Evolutionary conservation across 2,797 vertebrate genomes (phyloP).

Genomic region (Salmo trutta): DNA sequence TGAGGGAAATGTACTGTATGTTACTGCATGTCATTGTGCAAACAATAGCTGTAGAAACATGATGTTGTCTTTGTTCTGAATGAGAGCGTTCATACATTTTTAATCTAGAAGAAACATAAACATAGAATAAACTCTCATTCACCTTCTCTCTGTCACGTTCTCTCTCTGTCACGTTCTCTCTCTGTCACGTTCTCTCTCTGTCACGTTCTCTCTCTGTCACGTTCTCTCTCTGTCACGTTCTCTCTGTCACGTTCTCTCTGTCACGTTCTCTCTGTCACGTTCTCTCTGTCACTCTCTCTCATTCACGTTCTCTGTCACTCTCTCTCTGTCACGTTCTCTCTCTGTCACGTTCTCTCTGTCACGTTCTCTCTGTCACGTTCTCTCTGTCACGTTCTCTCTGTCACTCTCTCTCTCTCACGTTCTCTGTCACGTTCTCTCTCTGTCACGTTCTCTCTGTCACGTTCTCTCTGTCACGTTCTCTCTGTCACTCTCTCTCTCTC

Average conservation of each 20-base stretch:
- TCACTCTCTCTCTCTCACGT: too few species aligned
- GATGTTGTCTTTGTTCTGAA: conserved; percentile 9
- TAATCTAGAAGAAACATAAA: not conserved
- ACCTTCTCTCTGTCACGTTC: not conserved
- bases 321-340: too few species aligned
- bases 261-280: conserved; percentile 1
- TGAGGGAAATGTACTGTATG: conserved; percentile 1
- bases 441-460: not conserved
- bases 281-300: too few species aligned
- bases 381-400: too few species aligned
- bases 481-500: not conserved
- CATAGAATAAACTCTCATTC: not conserved
- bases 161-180: not conserved
- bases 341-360: too few species aligned
- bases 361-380: too few species aligned
- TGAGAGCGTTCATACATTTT: conserved; percentile 8
- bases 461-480: not conserved
- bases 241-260: not conserved
- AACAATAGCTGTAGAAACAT: conserved; percentile 1
- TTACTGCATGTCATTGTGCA: not conserved
- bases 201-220: conserved; percentile 4
- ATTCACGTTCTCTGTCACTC: too few species aligned
- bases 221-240: not conserved
- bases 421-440: too few species aligned
- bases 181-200: not conserved